Evolutionary conservation across 2,113 vertebrate species (phyloP).

Genomic region (Ceuthmochares aereus): DNA sequence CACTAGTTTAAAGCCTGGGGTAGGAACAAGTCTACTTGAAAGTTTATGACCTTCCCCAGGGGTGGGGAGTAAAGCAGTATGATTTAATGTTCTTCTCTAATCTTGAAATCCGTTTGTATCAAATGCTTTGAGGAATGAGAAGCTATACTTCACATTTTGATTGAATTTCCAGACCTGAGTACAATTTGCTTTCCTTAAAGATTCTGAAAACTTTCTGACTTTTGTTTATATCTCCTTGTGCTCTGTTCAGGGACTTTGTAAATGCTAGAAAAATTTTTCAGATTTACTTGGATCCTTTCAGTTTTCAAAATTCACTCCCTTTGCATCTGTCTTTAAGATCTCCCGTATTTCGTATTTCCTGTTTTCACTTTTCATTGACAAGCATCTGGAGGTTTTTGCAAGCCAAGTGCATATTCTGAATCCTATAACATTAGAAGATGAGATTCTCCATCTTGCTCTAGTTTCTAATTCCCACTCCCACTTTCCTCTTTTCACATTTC

Average conservation of each 20-base stretch:
- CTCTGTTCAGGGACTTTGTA: neutral
- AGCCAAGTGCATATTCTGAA: neutral
- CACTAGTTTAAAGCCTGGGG: neutral
- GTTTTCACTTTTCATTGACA: conserved; percentile 7
- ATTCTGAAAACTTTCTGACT: neutral
- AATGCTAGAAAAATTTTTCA: neutral
- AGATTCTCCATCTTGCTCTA: conserved; percentile 16
- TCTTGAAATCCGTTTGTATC: neutral
- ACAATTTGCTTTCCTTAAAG: neutral
- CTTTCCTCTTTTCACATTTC: conserved; percentile 31
- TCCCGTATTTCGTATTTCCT: neutral
- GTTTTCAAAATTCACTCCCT: neutral
- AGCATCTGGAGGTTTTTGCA: conserved; percentile 15
- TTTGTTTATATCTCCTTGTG: neutral
- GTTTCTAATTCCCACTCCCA: neutral
- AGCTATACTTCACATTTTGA: neutral
- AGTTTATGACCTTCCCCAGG: neutral
- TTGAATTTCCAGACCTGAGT: neutral
- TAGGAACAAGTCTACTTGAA: neutral
- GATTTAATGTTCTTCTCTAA: neutral
- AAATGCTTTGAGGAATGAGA: neutral
- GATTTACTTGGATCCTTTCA: fast-evolving
- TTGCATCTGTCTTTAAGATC: neutral
- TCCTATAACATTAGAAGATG: neutral
- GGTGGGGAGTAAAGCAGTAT: neutral